Evolutionary conservation across 2,797 vertebrate genomes (phyloP).

Genomic region (Thamnophis elegans): DNA sequence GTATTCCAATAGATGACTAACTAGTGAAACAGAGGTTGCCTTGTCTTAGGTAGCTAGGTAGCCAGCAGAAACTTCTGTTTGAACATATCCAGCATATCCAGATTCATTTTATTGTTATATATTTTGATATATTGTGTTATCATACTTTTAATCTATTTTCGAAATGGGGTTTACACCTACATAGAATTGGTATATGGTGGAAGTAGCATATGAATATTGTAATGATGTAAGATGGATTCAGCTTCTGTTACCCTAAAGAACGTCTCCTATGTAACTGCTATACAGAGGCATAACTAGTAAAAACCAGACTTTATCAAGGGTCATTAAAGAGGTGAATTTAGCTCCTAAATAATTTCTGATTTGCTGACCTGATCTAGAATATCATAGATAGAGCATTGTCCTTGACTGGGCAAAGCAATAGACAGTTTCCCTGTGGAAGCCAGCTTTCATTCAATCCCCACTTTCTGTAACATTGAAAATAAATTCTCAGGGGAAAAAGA

Average conservation of each 20-base stretch:
- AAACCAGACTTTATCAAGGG: background rate
- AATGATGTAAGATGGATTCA: background rate
- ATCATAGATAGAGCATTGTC: background rate
- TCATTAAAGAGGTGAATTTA: background rate
- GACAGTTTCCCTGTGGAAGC: background rate
- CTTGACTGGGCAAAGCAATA: background rate
- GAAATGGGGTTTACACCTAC: background rate
- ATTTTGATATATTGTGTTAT: background rate
- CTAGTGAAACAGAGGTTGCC: background rate
- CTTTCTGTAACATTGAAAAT: background rate
- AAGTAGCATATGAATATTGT: background rate
- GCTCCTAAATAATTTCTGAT: background rate
- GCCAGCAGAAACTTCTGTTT: background rate
- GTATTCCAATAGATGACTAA: background rate
- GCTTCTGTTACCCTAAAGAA: background rate
- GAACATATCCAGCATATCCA: background rate
- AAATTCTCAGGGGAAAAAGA: background rate
- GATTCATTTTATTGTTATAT: background rate
- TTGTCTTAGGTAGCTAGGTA: background rate
- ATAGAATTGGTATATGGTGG: background rate
- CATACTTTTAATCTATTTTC: background rate
- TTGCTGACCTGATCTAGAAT: conserved; percentile 12
- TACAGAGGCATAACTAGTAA: background rate
- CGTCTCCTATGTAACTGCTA: background rate
- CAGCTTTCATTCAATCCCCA: background rate